Conservation (phyloP, 1,140 invertebrate genomes). For the Trichogramma pretiosum region DNA sequence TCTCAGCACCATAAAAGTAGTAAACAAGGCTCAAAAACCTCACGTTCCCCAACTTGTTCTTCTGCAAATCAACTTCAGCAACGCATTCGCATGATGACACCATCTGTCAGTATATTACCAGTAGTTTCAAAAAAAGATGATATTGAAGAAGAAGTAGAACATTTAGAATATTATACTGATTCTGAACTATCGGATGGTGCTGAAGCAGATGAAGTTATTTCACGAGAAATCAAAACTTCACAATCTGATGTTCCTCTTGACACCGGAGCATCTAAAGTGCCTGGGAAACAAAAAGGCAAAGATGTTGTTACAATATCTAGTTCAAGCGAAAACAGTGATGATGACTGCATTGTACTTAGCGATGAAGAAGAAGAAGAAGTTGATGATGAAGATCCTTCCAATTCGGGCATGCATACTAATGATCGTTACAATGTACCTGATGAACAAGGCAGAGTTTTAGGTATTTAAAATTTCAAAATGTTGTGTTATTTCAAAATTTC, state of each 20-base stretch:
- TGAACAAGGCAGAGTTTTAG: constrained; percentile 78
- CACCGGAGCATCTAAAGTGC: constrained; percentile 31
- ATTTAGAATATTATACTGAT: constrained; percentile 38
- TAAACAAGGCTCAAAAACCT: constrained; percentile 21
- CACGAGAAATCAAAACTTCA: constrained; percentile 26
- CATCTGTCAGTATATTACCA: constrained; percentile 45
- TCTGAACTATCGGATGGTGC: constrained; percentile 35
- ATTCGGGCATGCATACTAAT: constrained; percentile 74
- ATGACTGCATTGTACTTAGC: constrained; percentile 73
- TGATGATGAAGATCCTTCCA: constrained; percentile 56
- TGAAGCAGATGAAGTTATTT: neutral
- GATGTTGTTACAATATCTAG: constrained; percentile 59
- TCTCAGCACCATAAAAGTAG: constrained; percentile 32
- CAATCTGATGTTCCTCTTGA: constrained; percentile 32
- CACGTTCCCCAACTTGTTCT: constrained; percentile 19
- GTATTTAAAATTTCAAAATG: neutral
- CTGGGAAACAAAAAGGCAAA: constrained; percentile 39
- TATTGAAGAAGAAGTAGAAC: constrained; percentile 37
- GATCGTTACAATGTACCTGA: constrained; percentile 89
- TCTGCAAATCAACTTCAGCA: constrained; percentile 40
- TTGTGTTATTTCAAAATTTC: too few relatives aligned
- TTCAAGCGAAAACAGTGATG: constrained; percentile 56
- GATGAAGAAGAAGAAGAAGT: constrained; percentile 56
- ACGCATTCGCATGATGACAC: constrained; percentile 46
- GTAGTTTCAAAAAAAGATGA: constrained; percentile 43